Base-by-base conservation (phyloP, 2,888 invertebrate species). In the Eulithis prunata region DNA sequence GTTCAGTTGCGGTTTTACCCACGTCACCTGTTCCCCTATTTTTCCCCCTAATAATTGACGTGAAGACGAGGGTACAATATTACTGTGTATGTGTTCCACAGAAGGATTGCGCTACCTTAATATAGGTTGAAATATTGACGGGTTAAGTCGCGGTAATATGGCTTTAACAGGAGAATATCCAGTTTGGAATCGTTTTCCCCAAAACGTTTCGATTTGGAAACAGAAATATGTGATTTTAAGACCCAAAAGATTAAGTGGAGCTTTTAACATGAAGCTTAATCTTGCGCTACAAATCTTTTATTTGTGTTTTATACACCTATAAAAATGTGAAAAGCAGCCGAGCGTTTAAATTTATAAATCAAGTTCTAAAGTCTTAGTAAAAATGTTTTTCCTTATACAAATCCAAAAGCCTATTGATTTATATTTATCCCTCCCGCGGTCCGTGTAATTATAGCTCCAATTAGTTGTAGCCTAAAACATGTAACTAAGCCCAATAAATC, bases 41-140 rank as follows among this genome's bases (percentile, higher is more conserved):
- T 77, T 76, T 75, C 73, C 75, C 71, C 60, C 76, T 75, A 77
- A 80, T 89, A 90, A 90, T 90, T 91, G 91, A 90, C 91, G 87
- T 77, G 74, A 59, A 72, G 83, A 91, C 86, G 79, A 88, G 91
- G 91, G 89, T 90, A 76, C 70, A 77, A 75, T 73, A 57, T 71
- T 62, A 66, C 60, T 45, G 58, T 70, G 66, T 62, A 55, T 68
- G 47, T 64, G 55, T 64, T 55, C 55, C 53, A 64, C 64, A 61
- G 66, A 67, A 67, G 70, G 64, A 60, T 66, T 66, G 52, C 70
- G 72, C 70, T 65, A 57, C 63, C 64, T 69, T 73, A 72, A 75
- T 78, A 78, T 71, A 60, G 67, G 58, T 67, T 69, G 70, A 71
- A 71, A 76, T 78, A 81, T 80, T 78, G 81, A 80, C 75, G 70